phyloP scores from a whole-genome alignment of 1,140 invertebrate genomes.

The Amyelois transitella region DNA sequence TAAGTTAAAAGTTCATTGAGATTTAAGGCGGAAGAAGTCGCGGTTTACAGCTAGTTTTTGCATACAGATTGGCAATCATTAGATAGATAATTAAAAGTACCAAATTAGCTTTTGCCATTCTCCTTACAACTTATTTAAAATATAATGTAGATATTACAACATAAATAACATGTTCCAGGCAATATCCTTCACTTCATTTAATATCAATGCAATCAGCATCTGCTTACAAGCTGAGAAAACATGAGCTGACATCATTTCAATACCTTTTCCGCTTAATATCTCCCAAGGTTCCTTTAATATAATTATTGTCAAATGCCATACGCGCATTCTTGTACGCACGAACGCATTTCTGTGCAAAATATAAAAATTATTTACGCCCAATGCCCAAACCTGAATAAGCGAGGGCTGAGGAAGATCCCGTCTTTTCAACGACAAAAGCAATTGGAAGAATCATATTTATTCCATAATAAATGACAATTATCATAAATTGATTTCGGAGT shows the following conservation, averaged over 20 bases:
- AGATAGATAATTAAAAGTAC: too few relatives aligned
- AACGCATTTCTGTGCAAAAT: conserved; percentile 51
- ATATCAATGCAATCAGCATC: conserved; percentile 40
- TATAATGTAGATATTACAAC: too few relatives aligned
- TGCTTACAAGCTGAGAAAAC: conserved; percentile 66
- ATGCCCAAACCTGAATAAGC: conserved; percentile 41
- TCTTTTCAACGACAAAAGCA: conserved; percentile 52
- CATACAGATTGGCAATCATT: too few relatives aligned
- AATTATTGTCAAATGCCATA: conserved; percentile 65
- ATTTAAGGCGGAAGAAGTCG: too few relatives aligned
- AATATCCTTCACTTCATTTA: conserved; percentile 22
- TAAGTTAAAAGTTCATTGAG: too few relatives aligned
- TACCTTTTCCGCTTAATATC: conserved; percentile 60
- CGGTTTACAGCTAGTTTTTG: too few relatives aligned
- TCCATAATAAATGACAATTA: conserved; percentile 75
- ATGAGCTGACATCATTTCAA: conserved; percentile 52
- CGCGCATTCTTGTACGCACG: conserved; percentile 33
- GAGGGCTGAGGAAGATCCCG: conserved; percentile 26
- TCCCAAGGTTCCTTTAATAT: conserved; percentile 42
- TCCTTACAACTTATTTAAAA: too few relatives aligned
- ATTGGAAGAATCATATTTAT: conserved; percentile 67
- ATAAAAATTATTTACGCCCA: conserved; percentile 55
- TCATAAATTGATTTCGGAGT: conserved; percentile 65
- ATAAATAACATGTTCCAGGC: not conserved
- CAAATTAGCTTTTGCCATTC: too few relatives aligned